Evolutionary conservation across 2,888 invertebrate species (phyloP).

Genomic region (Mimumesa dahlbomi): DNA sequence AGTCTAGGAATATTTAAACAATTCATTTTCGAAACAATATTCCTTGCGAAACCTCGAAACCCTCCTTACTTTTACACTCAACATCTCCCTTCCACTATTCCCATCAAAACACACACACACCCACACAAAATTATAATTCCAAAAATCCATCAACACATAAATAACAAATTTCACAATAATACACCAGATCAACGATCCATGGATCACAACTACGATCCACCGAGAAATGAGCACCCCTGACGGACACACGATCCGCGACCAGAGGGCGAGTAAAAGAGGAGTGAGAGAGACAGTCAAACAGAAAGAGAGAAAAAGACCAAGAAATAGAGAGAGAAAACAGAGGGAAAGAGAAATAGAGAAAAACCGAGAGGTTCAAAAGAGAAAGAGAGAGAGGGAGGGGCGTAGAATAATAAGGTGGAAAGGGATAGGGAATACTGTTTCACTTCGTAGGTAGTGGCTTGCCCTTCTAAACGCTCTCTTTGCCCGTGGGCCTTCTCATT

Average conservation of each 20-base stretch:
- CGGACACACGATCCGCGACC: slow-evolving; percentile 61
- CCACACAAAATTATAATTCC: too few relatives aligned
- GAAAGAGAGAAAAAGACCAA: slow-evolving; percentile 22
- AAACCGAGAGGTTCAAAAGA: slow-evolving; percentile 16
- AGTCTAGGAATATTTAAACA: too few relatives aligned
- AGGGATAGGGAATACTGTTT: slow-evolving; percentile 47
- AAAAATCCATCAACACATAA: too few relatives aligned
- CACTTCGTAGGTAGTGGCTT: slow-evolving; percentile 31
- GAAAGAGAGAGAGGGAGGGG: slow-evolving; percentile 10
- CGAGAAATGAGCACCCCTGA: slow-evolving; percentile 63
- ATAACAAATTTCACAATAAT: too few relatives aligned
- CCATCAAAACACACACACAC: too few relatives aligned
- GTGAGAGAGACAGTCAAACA: slow-evolving; percentile 17
- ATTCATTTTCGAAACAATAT: too few relatives aligned
- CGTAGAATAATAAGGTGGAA: slow-evolving; percentile 40
- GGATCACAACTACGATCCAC: too few relatives aligned
- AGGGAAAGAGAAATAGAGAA: slow-evolving; percentile 15
- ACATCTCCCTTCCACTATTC: too few relatives aligned
- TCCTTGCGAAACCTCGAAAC: too few relatives aligned
- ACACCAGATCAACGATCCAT: too few relatives aligned
- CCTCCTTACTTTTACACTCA: too few relatives aligned
- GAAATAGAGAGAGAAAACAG: slow-evolving; percentile 19
- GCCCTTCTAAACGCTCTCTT: slow-evolving; percentile 45
- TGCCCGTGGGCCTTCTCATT: slow-evolving; percentile 39
- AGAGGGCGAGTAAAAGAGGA: slow-evolving; percentile 28